Conservation (phyloP, 2,888 invertebrate species). For the Megastigmus dorsalis region DNA sequence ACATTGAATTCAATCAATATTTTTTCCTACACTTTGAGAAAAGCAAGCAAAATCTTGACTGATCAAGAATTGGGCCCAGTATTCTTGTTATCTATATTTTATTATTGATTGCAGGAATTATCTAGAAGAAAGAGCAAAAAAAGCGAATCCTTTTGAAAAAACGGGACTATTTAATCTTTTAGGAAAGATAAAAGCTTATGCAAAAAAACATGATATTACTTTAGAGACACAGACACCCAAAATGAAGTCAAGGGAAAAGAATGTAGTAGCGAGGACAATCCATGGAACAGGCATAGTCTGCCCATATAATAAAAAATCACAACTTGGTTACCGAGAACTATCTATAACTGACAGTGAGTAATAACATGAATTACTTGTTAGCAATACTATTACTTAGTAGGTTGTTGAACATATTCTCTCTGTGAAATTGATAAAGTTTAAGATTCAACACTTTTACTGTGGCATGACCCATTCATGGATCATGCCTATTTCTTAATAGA, state of each 20-base stretch:
- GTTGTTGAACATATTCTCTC: too few relatives aligned
- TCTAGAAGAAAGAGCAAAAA: slow-evolving; percentile 75
- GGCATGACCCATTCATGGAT: too few relatives aligned
- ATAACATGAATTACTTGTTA: slow-evolving; percentile 8
- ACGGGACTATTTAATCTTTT: slow-evolving; percentile 78
- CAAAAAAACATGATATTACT: slow-evolving; percentile 78
- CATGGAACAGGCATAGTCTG: slow-evolving; percentile 91
- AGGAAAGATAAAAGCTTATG: slow-evolving; percentile 79
- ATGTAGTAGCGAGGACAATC: slow-evolving; percentile 83
- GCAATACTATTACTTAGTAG: too few relatives aligned
- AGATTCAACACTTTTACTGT: too few relatives aligned
- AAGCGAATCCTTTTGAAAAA: slow-evolving; percentile 80
- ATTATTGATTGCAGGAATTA: slow-evolving; percentile 76
- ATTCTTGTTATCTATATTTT: slow-evolving; percentile 60
- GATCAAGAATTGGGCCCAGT: too few relatives aligned
- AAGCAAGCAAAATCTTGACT: slow-evolving; percentile 10
- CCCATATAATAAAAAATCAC: slow-evolving; percentile 86
- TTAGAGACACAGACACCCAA: slow-evolving; percentile 77
- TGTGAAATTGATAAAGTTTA: too few relatives aligned
- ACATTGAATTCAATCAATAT: not conserved
- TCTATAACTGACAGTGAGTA: slow-evolving; percentile 81
- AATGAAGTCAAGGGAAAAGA: slow-evolving; percentile 79
- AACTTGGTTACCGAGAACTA: slow-evolving; percentile 88
- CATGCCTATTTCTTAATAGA: too few relatives aligned
- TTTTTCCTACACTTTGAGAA: not conserved